These are phyloP conservation scores for Bemisia tabaci DNA, from an alignment of 1,140 invertebrate genomes.

Conservation along the genomic window DNA sequence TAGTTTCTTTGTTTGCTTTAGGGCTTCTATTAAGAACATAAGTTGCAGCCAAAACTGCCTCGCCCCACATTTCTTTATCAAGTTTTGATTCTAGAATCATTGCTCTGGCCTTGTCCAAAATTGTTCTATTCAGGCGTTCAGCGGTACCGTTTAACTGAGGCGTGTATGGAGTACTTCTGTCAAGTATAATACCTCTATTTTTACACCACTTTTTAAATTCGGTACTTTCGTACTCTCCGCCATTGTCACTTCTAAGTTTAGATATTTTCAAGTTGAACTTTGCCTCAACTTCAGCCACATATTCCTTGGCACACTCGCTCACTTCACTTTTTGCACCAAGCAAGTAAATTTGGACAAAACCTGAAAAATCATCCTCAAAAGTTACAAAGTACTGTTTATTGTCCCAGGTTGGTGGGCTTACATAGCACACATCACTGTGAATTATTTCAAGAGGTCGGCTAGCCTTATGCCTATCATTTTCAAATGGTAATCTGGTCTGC, in stretches of 20 bases:
- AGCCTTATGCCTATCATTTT: constrained; percentile 10
- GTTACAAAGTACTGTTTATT: constrained; percentile 27
- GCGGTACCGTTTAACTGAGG: constrained; percentile 29
- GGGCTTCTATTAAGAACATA: constrained; percentile 14
- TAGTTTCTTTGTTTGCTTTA: too few relatives aligned
- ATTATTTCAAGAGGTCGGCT: constrained; percentile 21
- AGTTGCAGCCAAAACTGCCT: constrained; percentile 10
- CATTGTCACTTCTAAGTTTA: constrained; percentile 31
- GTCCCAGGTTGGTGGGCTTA: constrained; percentile 23
- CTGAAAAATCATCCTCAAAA: constrained; percentile 29
- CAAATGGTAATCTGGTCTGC: constrained; percentile 20
- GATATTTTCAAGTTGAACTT: constrained; percentile 26
- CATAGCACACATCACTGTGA: constrained; percentile 30
- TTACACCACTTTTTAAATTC: constrained; percentile 25
- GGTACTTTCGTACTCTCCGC: constrained; percentile 29
- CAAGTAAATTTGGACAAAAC: constrained; percentile 28
- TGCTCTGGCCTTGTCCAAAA: constrained; percentile 8
- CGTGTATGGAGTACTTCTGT: constrained; percentile 25
- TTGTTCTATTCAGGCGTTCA: constrained; percentile 26
- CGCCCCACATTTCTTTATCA: constrained; percentile 12
- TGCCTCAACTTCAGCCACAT: constrained; percentile 26
- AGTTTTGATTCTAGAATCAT: constrained; percentile 8
- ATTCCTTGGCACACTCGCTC: constrained; percentile 26
- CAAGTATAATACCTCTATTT: constrained; percentile 24
- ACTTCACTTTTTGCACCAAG: constrained; percentile 30